Conservation (phyloP, 1,140 invertebrate genomes). For the Acromyrmex charruanus region DNA sequence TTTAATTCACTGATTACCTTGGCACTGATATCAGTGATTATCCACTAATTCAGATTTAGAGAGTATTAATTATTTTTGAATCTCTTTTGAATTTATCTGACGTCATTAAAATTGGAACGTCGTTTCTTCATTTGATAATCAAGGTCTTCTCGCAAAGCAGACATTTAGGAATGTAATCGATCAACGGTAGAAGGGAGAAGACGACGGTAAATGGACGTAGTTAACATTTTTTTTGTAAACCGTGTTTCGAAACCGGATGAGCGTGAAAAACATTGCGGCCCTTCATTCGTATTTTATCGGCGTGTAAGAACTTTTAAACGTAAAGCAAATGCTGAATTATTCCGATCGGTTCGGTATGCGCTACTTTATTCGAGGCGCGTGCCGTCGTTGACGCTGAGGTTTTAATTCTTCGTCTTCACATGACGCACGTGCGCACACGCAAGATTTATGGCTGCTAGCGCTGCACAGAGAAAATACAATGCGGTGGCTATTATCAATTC, state of each 20-base stretch:
- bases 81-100: not conserved
- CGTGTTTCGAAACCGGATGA: not conserved
- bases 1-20: too few relatives aligned
- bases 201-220: not conserved
- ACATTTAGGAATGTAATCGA: constrained; percentile 8
- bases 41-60: too few relatives aligned
- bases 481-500: constrained; percentile 33
- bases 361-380: constrained; percentile 71
- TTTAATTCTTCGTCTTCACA: constrained; percentile 58
- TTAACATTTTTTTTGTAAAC: not conserved
- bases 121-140: not conserved
- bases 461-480: not conserved
- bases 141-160: not conserved
- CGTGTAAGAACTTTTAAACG: constrained; percentile 14
- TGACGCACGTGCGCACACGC: constrained; percentile 50
- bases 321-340: constrained; percentile 62
- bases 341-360: constrained; percentile 4
- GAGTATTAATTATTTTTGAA: not conserved
- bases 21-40: too few relatives aligned
- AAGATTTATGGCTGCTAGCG: constrained; percentile 33
- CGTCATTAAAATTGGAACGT: not conserved
- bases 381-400: constrained; percentile 27
- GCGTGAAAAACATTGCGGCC: not conserved
- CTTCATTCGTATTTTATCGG: constrained; percentile 32
- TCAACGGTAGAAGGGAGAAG: not conserved